phyloP scores from a whole-genome alignment of 1,140 invertebrate genomes.

The Trachelipus rathkii region DNA sequence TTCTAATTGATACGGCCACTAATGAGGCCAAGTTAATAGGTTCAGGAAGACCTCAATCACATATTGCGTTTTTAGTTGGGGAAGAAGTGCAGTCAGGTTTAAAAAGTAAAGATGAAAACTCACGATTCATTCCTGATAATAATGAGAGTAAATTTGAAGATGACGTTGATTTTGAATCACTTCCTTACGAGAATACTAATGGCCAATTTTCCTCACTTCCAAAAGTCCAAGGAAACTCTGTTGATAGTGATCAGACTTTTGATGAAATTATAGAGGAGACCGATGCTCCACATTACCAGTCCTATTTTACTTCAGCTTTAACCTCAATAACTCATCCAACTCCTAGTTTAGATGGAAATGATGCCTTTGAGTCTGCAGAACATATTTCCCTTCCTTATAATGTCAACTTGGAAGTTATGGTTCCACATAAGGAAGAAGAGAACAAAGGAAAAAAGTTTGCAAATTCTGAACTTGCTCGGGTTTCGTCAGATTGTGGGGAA shows the following conservation, averaged over 20 bases:
- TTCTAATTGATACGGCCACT: conserved; percentile 20
- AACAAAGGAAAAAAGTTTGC: not conserved
- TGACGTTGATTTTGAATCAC: conserved; percentile 22
- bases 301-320: conserved; percentile 20
- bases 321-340: conserved; percentile 18
- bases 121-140: not conserved
- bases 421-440: not conserved
- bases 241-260: conserved; percentile 16
- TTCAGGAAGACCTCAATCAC: not conserved
- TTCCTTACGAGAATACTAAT: conserved; percentile 23
- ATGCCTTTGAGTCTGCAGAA: not conserved
- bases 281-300: conserved; percentile 21
- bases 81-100: not conserved
- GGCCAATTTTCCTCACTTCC: conserved; percentile 1
- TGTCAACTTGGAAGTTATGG: conserved; percentile 6
- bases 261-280: conserved; percentile 5
- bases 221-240: conserved; percentile 1
- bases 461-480: not conserved
- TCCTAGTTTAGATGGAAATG: conserved; percentile 13
- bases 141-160: not conserved
- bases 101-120: not conserved
- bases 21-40: not conserved
- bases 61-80: not conserved
- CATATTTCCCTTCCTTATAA: conserved; percentile 24
- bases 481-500: not conserved